These are phyloP conservation scores for Hippopotamus amphibius DNA, from an alignment of 2,113 vertebrate species.

Conservation along the genomic window DNA sequence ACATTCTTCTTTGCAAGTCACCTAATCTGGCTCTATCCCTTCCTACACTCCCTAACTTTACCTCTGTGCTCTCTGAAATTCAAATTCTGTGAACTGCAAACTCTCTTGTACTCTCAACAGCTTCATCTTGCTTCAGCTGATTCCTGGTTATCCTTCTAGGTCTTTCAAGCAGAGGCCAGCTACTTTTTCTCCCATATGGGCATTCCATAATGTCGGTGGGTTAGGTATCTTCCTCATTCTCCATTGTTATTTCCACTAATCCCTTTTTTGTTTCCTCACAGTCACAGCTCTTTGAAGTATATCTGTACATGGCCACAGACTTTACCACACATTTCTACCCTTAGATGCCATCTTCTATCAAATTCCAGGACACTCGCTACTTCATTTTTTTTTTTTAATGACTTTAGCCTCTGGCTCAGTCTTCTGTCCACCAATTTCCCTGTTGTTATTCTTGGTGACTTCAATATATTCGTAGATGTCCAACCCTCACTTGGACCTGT, in stretches of 20 bases:
- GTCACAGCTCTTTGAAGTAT: background rate
- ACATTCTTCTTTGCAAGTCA: background rate
- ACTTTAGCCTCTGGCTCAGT: background rate
- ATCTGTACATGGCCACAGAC: background rate
- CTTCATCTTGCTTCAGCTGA: background rate
- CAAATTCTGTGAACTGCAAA: background rate
- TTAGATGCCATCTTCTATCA: background rate
- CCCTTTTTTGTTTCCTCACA: background rate
- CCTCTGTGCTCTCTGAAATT: background rate
- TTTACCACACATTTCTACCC: background rate
- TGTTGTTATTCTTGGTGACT: conserved; percentile 8
- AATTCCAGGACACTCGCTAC: background rate
- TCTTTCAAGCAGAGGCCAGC: background rate
- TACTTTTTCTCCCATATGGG: background rate
- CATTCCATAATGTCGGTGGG: background rate
- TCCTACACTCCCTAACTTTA: background rate
- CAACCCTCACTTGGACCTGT: background rate
- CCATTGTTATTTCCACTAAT: background rate
- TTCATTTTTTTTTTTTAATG: background rate
- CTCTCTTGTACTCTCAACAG: background rate
- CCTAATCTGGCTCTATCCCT: background rate
- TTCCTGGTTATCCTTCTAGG: background rate
- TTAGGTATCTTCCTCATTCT: background rate
- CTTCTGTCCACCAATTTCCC: background rate
- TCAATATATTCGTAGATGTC: background rate